Base-by-base conservation (phyloP, 2,797 vertebrate species). In the Erpetoichthys calabaricus region DNA sequence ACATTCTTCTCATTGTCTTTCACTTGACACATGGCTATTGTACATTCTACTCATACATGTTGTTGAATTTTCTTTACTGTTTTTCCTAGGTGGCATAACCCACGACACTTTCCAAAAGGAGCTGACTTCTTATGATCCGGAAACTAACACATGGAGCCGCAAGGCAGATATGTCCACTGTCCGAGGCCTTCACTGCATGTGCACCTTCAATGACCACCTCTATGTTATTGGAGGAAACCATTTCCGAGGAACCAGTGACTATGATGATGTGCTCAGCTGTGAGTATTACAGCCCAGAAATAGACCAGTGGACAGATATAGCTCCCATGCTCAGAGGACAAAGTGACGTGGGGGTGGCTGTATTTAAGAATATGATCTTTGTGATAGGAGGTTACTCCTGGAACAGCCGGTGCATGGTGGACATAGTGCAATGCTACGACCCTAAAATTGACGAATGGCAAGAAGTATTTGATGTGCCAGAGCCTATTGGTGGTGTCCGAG, bases 331-430 rank as follows among this genome's bases (percentile, higher is more conserved):
- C 0, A 66, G 78, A 3, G 86, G 86, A 2, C 86, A 89, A 68
- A 89, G 86, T 3, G 86, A 89, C 2, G 83, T 89, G 0, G 86
- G 86, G 0, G 78, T 88, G 63, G 76, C 86, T 0, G 83, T 88
- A 62, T 86, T 84, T 56, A 65, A 78, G 5, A 80, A 73, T 6
- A 72, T 75, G 58, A 71, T 89, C 63, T 89, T 86, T 5, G 86
- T 89, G 62, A 83, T 89, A 47, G 86, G 86, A 0, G 86, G 86
- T 1, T 89, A 89, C n/a, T 88, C 86, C 8, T 89, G 86, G 86
- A 88, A 89, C 80, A 88, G 80, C 70, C 75, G 82, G 2, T 89
- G 86, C 68, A 89, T 89, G 86, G 80, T 89, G 3, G 85, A 88
- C 63, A 76, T 87, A 1, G 85, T 89, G 68, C 86, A 89, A 70